Percentiles rank a stretch among this genome's conserved stretches.
These are phyloP conservation scores for Herpetotheres cachinnans DNA, from an alignment of 2,113 vertebrate genomes.

Conservation along the genomic window DNA sequence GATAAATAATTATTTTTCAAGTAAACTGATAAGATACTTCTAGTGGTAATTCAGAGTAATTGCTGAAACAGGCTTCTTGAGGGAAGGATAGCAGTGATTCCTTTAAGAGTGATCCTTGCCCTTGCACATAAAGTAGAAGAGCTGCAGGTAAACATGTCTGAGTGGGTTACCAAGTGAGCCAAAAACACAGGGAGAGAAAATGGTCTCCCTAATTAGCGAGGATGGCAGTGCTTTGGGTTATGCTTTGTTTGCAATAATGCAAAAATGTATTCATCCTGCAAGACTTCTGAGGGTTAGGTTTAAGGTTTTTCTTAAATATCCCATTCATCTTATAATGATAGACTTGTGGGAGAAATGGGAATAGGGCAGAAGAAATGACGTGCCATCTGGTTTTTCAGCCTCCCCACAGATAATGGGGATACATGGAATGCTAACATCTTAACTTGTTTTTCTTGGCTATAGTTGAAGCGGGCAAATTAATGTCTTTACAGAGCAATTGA, in stretches of 20 bases:
- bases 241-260: neutral
- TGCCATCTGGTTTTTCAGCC: neutral
- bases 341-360: neutral
- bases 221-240: neutral
- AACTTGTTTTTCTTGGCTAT: neutral
- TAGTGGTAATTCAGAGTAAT: neutral
- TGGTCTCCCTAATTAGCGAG: neutral
- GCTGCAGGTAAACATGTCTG: neutral
- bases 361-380: neutral
- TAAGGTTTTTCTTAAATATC: neutral
- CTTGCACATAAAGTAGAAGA: neutral
- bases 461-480: neutral
- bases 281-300: neutral
- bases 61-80: neutral
- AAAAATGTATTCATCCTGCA: neutral
- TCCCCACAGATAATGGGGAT: neutral
- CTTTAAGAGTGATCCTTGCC: neutral
- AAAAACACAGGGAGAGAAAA: neutral
- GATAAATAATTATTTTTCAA: neutral
- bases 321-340: neutral
- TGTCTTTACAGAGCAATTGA: neutral
- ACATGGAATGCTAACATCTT: neutral
- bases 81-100: neutral
- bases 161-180: neutral
- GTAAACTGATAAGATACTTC: neutral